phyloP scores from a whole-genome alignment of 2,113 vertebrate species.

The Columba janthina region DNA sequence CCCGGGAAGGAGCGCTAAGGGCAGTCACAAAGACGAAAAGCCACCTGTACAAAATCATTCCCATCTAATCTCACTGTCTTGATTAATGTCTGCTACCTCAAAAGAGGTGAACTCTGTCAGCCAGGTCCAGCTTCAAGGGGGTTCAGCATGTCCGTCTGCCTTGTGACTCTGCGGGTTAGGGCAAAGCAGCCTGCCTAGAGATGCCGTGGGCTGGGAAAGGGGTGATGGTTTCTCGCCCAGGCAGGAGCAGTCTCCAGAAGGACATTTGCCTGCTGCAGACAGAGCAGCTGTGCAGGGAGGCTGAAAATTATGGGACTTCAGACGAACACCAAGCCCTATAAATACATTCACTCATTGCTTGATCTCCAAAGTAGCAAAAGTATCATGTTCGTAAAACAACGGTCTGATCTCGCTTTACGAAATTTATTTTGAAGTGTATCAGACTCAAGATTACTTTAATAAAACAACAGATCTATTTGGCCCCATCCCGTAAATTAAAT shows the following conservation, averaged over 20 bases:
- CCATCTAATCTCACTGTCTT: not conserved
- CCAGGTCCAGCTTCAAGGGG: not conserved
- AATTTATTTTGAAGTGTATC: not conserved
- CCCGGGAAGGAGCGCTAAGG: fast-evolving
- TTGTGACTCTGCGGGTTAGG: not conserved
- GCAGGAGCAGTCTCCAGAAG: not conserved
- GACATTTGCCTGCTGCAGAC: not conserved
- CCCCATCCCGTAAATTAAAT: not conserved
- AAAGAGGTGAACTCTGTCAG: not conserved
- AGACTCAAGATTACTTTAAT: not conserved
- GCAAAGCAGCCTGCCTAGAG: not conserved
- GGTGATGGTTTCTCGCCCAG: not conserved
- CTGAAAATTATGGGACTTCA: not conserved
- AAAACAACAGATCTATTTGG: not conserved
- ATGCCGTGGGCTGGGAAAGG: not conserved
- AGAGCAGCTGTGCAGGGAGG: not conserved
- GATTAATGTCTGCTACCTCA: constrained; percentile 10
- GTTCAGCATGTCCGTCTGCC: not conserved
- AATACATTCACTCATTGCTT: fast-evolving
- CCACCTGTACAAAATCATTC: not conserved
- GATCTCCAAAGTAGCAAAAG: not conserved
- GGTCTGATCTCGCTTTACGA: not conserved
- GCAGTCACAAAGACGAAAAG: not conserved
- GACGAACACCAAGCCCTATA: not conserved
- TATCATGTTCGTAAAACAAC: not conserved